Base-by-base conservation (phyloP, 1,140 invertebrate species). In the Parasteatoda tepidariorum region DNA sequence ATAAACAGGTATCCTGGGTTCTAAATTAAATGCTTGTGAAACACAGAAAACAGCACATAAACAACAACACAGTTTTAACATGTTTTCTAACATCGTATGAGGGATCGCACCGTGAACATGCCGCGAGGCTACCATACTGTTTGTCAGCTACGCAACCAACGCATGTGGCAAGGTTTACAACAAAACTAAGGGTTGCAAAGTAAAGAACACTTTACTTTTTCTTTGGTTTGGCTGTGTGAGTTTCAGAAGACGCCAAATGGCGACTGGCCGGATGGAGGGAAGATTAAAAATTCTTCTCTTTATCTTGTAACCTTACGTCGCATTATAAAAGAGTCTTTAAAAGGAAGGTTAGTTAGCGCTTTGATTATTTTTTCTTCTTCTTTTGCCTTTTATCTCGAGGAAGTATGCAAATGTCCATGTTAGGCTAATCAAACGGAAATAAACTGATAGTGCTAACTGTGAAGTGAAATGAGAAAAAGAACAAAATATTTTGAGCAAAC, bases 1-100 rank as follows among this genome's bases (percentile, higher is more conserved):
- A 86, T 96, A 92, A 87, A 96, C 90, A 87, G 95, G 94, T 89
- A 96, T 92, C 88, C 93, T 92, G 66, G 93, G 91, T 88, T 97
- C 95, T 86, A 97, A 91, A 91, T 97, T 97, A 89, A 96, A 96
- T n/a, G 73, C 83, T 33, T 84, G 24, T 28, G 81, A 31, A 13
- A 70, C 76, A 70, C 76, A 68, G 13, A 68, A 70, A 15, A 81
- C 57, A 13, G 59, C n/a, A 70, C 76, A 81, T 38, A 81, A 67
- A 81, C 31, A 81, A 41, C 22, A 54, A 22, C 9, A 66, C 75
- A 67, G 62, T 59, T 74, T 64, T 9, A 41, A 62, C 26, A 78
- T 30, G 38, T 67, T 67, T 13, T 24, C 38, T 24, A 48, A 4
- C 54, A 7, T 55, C 30, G n/a, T n/a, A 54, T 15, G 28, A 48